phyloP scores from a whole-genome alignment of 2,888 invertebrate genomes.

The Uropetala carovei region DNA sequence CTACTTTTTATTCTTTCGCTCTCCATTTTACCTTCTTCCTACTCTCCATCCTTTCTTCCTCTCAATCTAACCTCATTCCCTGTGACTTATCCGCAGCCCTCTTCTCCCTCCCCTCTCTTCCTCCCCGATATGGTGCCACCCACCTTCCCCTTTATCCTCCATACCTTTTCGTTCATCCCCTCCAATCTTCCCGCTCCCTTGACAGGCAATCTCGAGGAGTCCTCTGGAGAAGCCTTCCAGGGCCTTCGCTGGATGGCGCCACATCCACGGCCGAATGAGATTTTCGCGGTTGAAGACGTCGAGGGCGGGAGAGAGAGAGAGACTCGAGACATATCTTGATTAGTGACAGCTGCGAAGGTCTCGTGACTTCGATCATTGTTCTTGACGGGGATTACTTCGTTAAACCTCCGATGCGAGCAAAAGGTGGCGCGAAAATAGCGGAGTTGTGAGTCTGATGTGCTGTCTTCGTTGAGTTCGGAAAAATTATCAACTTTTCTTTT shows the following conservation, averaged over 20 bases:
- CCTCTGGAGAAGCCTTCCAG: constrained; percentile 19
- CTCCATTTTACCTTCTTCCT: too few species aligned
- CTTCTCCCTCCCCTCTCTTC: background rate
- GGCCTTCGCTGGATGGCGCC: background rate
- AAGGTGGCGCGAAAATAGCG: background rate
- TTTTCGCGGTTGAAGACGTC: constrained; percentile 57
- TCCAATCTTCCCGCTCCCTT: constrained; percentile 39
- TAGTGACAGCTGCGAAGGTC: constrained; percentile 58
- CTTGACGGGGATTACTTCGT: constrained; percentile 59
- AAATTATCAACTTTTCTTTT: too few species aligned
- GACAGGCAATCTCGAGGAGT: constrained; percentile 54
- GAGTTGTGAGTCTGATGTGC: background rate
- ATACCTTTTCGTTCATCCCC: background rate
- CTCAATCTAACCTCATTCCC: constrained; percentile 30
- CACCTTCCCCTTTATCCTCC: background rate
- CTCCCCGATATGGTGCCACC: too few species aligned
- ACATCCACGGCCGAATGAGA: constrained; percentile 61
- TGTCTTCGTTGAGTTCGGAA: too few species aligned
- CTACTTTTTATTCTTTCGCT: too few species aligned
- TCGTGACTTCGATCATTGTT: constrained; percentile 52
- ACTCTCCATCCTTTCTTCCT: constrained; percentile 14
- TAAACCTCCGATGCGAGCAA: background rate
- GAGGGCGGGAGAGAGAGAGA: constrained; percentile 5
- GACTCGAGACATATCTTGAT: constrained; percentile 56
- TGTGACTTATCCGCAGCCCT: background rate